Conservation (phyloP, 1,140 invertebrate genomes). For the Heterodera carotae region DNA sequence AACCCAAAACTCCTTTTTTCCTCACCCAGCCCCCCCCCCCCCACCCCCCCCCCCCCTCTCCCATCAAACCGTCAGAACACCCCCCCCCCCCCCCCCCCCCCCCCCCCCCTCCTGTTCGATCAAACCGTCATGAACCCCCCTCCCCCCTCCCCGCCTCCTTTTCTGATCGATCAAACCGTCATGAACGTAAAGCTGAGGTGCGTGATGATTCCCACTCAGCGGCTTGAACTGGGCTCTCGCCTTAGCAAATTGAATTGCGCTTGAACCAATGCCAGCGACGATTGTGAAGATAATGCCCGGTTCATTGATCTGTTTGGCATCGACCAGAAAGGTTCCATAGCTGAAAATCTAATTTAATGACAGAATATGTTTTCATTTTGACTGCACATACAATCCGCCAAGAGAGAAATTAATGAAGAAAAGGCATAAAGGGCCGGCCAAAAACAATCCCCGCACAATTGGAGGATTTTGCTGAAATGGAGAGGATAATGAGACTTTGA, state of each 20-base stretch:
- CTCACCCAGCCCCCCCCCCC: too few relatives aligned
- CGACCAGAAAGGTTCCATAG: constrained; percentile 30
- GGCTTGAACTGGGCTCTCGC: constrained; percentile 8
- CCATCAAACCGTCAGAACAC: too few relatives aligned
- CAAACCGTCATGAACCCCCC: too few relatives aligned
- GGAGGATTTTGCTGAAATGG: constrained; percentile 25
- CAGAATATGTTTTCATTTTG: neutral
- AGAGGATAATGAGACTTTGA: constrained; percentile 7
- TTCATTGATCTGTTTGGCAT: constrained; percentile 22
- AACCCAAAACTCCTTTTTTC: too few relatives aligned
- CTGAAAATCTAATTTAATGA: neutral
- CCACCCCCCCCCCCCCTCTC: too few relatives aligned
- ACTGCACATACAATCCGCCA: constrained; percentile 19
- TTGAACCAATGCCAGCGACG: constrained; percentile 34
- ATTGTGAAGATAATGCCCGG: constrained; percentile 34
- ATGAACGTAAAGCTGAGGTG: constrained; percentile 2
- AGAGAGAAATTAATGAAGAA: constrained; percentile 30
- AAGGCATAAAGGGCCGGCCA: constrained; percentile 29
- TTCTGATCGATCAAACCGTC: too few relatives aligned
- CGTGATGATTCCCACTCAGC: constrained; percentile 4
- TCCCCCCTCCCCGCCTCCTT: too few relatives aligned
- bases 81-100: too few relatives aligned
- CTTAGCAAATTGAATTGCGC: constrained; percentile 32
- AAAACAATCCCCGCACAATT: neutral
- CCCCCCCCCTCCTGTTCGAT: too few relatives aligned